Base-by-base conservation (phyloP, 2,113 vertebrate genomes). In the Phalacrocorax carbo region DNA sequence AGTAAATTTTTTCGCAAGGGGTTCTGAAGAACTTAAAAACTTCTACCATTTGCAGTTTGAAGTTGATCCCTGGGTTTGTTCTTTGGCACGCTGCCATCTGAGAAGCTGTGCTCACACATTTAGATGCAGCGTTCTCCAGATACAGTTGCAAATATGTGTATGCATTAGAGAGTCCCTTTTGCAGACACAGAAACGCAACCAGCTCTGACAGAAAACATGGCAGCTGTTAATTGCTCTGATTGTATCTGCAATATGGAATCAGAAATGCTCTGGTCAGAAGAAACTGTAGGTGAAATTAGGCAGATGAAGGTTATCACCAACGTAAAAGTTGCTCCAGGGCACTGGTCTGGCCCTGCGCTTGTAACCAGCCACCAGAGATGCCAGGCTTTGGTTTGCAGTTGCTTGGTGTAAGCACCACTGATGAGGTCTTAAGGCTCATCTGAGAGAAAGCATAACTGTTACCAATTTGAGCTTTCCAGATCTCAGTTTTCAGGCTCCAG, bases 321-420 rank as follows among this genome's bases (percentile, higher is more conserved):
- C 6, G 23, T 14, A 19, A 55, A 44, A 64, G 21, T 14, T 78
- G 30, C 19, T 85, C 16, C 0, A 0, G 44, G 83, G 36, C 22
- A 51, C 42, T 49, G 44, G 7, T 48, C 51, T 70, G 46, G 38
- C 42, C 46, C 55, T 51, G 34, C 9, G 10, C 55, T 72, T 29
- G 13, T 26, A 77, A 82, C 18, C 48, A 80, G 82, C 3, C 68
- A 51, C 15, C 0, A 1, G 40, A 88, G 40, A n/a, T 32, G 25
- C 10, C 40, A 61, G 42, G 48, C 38, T 73, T 58, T 13, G 26
- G 23, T 44, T 69, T 92, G 62, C 68, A 92, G 64, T 27, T 78
- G 60, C 38, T 66, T 34, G 32, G 27, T 32, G 19, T 78, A 77
- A 66, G 54, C 42, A 77, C 14, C 51, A 66, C 27, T 38, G 80